phyloP scores from a whole-genome alignment of 2,888 invertebrate genomes.

The Heliconius sara region DNA sequence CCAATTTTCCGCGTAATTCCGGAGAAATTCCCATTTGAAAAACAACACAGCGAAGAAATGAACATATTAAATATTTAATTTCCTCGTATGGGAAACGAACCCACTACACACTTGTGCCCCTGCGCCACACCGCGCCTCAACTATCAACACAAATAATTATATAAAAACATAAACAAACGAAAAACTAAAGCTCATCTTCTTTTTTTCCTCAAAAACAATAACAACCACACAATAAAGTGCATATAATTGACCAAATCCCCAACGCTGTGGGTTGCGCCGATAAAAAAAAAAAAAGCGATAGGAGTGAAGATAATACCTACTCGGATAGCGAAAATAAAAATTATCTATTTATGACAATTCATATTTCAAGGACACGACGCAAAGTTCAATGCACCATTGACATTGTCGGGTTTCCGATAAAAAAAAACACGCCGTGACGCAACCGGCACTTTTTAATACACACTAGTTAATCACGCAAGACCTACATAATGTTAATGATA shows the following conservation, averaged over 20 bases:
- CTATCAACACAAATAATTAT: background rate
- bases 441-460: slow-evolving; percentile 46
- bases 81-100: too few species aligned
- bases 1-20: too few species aligned
- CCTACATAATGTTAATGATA: slow-evolving; percentile 36
- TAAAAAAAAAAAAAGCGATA: slow-evolving; percentile 40
- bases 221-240: background rate
- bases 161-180: background rate
- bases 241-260: slow-evolving; percentile 1
- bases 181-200: background rate
- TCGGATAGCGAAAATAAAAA: slow-evolving; percentile 51
- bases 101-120: too few species aligned
- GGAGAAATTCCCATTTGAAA: too few species aligned
- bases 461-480: slow-evolving; percentile 42
- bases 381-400: slow-evolving; percentile 74
- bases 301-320: slow-evolving; percentile 41
- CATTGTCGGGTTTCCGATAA: slow-evolving; percentile 67
- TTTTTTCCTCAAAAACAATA: background rate
- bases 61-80: too few species aligned
- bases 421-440: slow-evolving; percentile 52
- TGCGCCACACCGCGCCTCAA: too few species aligned
- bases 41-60: too few species aligned
- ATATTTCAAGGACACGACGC: slow-evolving; percentile 70
- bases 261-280: slow-evolving; percentile 20
- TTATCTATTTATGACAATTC: slow-evolving; percentile 69